Conservation (phyloP, 2,113 vertebrate genomes). For the Neodon shergylaensis region DNA sequence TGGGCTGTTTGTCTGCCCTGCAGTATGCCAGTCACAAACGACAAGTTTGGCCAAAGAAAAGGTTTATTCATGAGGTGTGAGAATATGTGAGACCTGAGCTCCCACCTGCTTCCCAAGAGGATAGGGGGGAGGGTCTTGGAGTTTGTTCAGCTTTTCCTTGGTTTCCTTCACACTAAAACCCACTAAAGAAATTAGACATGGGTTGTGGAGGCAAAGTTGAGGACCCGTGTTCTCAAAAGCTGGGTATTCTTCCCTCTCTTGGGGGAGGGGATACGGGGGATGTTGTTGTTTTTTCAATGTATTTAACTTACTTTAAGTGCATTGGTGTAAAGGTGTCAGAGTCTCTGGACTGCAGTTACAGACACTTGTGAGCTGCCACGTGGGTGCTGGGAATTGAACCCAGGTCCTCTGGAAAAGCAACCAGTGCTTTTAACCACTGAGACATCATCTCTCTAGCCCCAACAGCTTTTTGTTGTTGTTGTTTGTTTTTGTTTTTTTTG, state of each 20-base stretch:
- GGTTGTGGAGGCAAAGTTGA: neutral
- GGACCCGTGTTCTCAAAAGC: neutral
- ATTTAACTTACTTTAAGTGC: no score
- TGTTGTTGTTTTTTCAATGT: no score
- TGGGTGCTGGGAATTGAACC: no score
- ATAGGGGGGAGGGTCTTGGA: neutral
- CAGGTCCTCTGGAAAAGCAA: no score
- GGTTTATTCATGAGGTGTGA: neutral
- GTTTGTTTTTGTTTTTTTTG: no score
- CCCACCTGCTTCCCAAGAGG: neutral
- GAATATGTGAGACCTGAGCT: neutral
- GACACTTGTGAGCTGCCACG: no score
- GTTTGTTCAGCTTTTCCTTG: neutral
- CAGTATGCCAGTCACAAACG: neutral
- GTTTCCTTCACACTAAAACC: neutral
- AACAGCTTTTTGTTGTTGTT: no score
- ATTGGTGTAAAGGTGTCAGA: no score
- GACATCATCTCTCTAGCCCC: no score
- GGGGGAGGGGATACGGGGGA: neutral
- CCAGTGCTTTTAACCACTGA: no score
- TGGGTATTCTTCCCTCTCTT: neutral
- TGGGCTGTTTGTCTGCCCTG: neutral
- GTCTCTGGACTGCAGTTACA: no score
- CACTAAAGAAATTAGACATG: neutral
- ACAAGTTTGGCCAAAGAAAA: neutral